A percentile compares a stretch with the other conserved stretches of the same genome.
Evolutionary conservation across 1,140 invertebrate genomes (phyloP).

Genomic region (Drosophila melanica): DNA sequence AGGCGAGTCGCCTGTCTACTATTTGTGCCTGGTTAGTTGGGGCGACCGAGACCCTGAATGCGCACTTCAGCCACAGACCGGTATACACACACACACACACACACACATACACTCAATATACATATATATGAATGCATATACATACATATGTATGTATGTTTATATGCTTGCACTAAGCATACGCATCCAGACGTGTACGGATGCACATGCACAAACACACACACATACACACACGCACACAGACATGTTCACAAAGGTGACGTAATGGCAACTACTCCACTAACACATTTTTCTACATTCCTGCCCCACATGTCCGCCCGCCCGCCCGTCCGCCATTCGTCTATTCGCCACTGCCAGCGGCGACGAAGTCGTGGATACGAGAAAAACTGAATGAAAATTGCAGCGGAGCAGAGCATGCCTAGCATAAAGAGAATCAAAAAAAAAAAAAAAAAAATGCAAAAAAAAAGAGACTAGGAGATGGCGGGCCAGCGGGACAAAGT

Average conservation of each 20-base stretch:
- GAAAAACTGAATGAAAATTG: slow-evolving; percentile 81
- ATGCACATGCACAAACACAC: slow-evolving; percentile 12
- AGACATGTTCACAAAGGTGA: slow-evolving; percentile 69
- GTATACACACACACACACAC: slow-evolving; percentile 29
- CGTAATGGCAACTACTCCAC: slow-evolving; percentile 84
- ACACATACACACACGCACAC: slow-evolving; percentile 19
- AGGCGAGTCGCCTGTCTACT: slow-evolving; percentile 7
- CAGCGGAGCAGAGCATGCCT: slow-evolving; percentile 74
- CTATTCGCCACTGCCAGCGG: slow-evolving; percentile 17
- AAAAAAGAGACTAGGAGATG: slow-evolving; percentile 34
- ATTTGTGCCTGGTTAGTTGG: slow-evolving; percentile 35
- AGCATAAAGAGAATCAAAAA: slow-evolving; percentile 47
- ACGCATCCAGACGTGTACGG: slow-evolving; percentile 11
- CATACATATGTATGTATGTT: too few species aligned
- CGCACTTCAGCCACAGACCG: slow-evolving; percentile 20
- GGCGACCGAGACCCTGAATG: slow-evolving; percentile 63
- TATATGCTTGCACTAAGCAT: slow-evolving; percentile 3
- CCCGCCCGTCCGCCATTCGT: neutral
- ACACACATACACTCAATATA: slow-evolving; percentile 16
- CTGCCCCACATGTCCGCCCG: slow-evolving; percentile 40
- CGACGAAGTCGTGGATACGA: slow-evolving; percentile 49
- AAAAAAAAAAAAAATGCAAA: slow-evolving; percentile 19
- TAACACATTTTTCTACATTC: slow-evolving; percentile 84
- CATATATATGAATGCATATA: slow-evolving; percentile 12
- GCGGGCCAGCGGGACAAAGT: slow-evolving; percentile 1